A percentile compares a stretch with the other conserved stretches of the same genome.
Conservation (phyloP, 2,888 invertebrate species). For the Druceiella hillmani region DNA sequence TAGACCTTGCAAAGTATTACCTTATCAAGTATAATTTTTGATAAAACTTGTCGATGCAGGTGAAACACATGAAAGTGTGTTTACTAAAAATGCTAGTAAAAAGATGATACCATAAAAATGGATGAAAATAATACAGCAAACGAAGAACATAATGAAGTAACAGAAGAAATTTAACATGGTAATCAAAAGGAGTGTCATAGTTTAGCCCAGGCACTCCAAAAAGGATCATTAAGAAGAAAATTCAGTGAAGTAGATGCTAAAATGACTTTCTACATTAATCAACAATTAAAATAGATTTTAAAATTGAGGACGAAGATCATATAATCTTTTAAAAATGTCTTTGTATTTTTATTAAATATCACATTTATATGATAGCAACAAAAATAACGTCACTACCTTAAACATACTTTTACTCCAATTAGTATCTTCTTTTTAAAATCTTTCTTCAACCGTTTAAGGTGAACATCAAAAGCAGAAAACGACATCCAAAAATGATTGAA, state of each 20-base stretch:
- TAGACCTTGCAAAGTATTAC: constrained; percentile 23
- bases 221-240: constrained; percentile 21
- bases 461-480: constrained; percentile 10
- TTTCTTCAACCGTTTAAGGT: constrained; percentile 18
- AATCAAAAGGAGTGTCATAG: constrained; percentile 23
- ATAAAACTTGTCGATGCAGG: constrained; percentile 21
- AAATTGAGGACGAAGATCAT: constrained; percentile 15
- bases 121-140: constrained; percentile 16
- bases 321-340: no score
- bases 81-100: constrained; percentile 11
- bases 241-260: constrained; percentile 21
- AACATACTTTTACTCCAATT: constrained; percentile 17
- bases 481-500: constrained; percentile 17
- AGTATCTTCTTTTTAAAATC: no score
- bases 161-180: constrained; percentile 14
- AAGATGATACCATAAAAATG: constrained; percentile 11
- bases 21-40: constrained; percentile 24
- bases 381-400: constrained; percentile 19
- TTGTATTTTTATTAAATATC: no score
- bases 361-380: no score
- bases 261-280: constrained; percentile 19
- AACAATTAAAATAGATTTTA: no score
- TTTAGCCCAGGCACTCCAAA: constrained; percentile 19
- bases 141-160: constrained; percentile 14
- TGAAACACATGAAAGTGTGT: constrained; percentile 23